These are phyloP conservation scores for Sarcophaga carnaria DNA, from an alignment of 2,888 invertebrate species.

Conservation along the genomic window DNA sequence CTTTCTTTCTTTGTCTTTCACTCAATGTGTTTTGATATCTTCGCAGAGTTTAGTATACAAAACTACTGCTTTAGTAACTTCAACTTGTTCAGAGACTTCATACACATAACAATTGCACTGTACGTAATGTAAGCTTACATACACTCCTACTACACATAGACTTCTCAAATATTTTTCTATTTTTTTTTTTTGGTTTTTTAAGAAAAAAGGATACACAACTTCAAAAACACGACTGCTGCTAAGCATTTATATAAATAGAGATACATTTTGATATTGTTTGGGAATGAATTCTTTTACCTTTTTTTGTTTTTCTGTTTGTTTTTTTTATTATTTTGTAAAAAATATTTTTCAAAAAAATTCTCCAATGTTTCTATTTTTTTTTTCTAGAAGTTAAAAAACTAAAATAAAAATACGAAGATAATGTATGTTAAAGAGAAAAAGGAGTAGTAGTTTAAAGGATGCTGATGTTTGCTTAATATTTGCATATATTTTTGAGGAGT, in stretches of 20 bases:
- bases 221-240: conserved; percentile 37
- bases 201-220: conserved; percentile 37
- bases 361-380: no score
- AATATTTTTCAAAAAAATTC: no score
- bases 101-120: conserved; percentile 24
- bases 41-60: background rate
- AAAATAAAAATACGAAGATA: no score
- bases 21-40: background rate
- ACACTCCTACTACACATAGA: background rate
- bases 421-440: no score
- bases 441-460: no score
- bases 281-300: no score
- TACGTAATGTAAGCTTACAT: background rate
- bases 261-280: no score
- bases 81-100: conserved; percentile 52
- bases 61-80: conserved; percentile 54
- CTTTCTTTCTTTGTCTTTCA: background rate
- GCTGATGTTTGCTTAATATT: no score
- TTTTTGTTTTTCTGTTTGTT: no score
- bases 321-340: no score
- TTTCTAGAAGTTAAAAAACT: no score
- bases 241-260: conserved; percentile 52
- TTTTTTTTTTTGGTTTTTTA: background rate
- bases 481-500: no score
- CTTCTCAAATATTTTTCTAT: background rate